Percentiles rank a stretch among this genome's conserved stretches.
These are phyloP conservation scores for Liopterus haemorrhoidalis DNA, from an alignment of 2,888 invertebrate genomes.

Conservation along the genomic window DNA sequence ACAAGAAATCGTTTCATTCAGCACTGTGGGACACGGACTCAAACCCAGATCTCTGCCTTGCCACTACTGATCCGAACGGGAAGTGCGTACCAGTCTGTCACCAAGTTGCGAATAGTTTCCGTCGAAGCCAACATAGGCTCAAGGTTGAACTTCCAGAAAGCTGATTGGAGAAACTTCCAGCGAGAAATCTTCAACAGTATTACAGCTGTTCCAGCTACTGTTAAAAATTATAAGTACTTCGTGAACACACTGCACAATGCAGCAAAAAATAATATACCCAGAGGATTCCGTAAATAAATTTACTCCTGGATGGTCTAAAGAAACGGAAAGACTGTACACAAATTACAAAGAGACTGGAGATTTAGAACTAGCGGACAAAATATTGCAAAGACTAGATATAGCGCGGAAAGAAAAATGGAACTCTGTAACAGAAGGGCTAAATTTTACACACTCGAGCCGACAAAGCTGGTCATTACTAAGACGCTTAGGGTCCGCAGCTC, in stretches of 20 bases:
- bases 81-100: background rate
- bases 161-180: background rate
- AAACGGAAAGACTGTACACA: too few relatives aligned
- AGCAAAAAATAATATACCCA: background rate
- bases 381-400: too few relatives aligned
- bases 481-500: too few relatives aligned
- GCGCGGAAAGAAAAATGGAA: too few relatives aligned
- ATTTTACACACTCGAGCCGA: too few relatives aligned
- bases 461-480: too few relatives aligned
- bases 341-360: too few relatives aligned
- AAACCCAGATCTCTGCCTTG: constrained; percentile 1
- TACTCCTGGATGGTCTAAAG: background rate
- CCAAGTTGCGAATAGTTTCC: background rate
- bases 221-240: background rate
- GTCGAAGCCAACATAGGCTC: background rate
- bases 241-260: background rate
- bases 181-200: background rate
- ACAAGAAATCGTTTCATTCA: background rate
- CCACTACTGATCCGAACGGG: background rate
- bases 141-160: background rate
- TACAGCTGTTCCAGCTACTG: background rate
- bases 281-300: constrained; percentile 1
- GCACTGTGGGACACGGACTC: background rate
- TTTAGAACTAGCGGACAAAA: too few relatives aligned
- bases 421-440: too few relatives aligned